Evolutionary conservation across 1,140 invertebrate species (phyloP).

Genomic region (Globodera rostochiensis): DNA sequence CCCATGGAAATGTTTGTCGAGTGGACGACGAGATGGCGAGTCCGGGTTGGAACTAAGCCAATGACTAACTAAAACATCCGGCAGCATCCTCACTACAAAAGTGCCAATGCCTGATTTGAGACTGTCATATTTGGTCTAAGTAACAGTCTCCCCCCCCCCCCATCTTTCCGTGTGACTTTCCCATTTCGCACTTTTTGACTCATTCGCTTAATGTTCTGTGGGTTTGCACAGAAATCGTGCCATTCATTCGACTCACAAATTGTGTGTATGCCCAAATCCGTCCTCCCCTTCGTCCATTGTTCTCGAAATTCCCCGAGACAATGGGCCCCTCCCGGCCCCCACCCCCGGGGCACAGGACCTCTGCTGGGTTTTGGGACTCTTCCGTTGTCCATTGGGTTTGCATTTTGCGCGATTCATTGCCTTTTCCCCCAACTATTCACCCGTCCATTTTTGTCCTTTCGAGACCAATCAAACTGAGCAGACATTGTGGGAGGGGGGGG

Average conservation of each 20-base stretch:
- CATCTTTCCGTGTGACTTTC: background rate
- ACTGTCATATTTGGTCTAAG: too few relatives aligned
- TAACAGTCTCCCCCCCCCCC: too few relatives aligned
- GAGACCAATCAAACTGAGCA: background rate
- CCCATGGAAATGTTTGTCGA: background rate
- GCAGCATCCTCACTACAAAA: too few relatives aligned
- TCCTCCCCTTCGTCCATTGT: conserved; percentile 5
- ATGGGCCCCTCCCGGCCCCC: background rate
- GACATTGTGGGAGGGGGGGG: background rate
- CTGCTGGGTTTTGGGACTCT: background rate
- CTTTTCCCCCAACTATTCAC: background rate
- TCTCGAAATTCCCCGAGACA: conserved; percentile 14
- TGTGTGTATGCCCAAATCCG: background rate
- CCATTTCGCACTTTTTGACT: background rate
- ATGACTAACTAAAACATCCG: too few relatives aligned
- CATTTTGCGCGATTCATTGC: background rate
- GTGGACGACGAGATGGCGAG: too few relatives aligned
- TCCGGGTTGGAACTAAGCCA: too few relatives aligned
- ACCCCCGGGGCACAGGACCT: background rate
- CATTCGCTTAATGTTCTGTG: background rate
- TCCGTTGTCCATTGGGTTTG: background rate
- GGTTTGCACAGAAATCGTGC: background rate
- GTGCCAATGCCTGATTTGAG: too few relatives aligned
- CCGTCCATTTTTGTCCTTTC: background rate
- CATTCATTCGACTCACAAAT: conserved; percentile 1